Evolutionary conservation across 2,797 vertebrate genomes (phyloP).

Genomic region (Crenichthys baileyi): DNA sequence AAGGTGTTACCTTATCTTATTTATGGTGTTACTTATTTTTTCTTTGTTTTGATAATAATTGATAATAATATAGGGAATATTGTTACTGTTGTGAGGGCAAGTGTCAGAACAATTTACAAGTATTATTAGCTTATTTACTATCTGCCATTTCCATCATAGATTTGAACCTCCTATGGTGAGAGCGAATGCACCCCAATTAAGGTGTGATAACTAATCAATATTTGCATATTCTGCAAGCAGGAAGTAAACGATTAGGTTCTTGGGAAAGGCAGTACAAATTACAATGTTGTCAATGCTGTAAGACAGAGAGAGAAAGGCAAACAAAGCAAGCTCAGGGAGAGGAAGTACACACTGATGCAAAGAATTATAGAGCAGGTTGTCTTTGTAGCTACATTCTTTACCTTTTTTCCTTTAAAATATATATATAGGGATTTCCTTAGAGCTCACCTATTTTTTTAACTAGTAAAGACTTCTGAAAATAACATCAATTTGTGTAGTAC

Average conservation of each 20-base stretch:
- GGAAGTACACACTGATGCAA: conserved; percentile 18
- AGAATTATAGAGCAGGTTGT: conserved; percentile 10
- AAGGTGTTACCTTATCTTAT: too few species aligned
- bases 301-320: conserved; percentile 30
- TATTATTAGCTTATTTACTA: conserved; percentile 91
- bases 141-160: conserved; percentile 94
- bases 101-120: conserved; percentile 90
- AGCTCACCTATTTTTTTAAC: conserved; percentile 5
- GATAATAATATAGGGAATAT: not conserved
- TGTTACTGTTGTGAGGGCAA: conserved; percentile 12
- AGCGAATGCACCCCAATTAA: conserved; percentile 95
- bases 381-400: not conserved
- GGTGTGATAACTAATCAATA: conserved; percentile 96
- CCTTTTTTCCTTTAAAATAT: not conserved
- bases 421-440: not conserved
- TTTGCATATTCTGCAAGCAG: conserved; percentile 93
- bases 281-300: conserved; percentile 87
- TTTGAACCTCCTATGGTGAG: conserved; percentile 81
- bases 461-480: conserved; percentile 13
- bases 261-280: conserved; percentile 94
- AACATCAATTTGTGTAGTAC: conserved; percentile 20
- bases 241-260: conserved; percentile 93
- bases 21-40: too few species aligned
- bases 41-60: conserved; percentile 1
- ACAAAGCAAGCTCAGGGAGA: conserved; percentile 21